Conservation (phyloP, 1,140 invertebrate genomes). For the Phenacoccus solenopsis region DNA sequence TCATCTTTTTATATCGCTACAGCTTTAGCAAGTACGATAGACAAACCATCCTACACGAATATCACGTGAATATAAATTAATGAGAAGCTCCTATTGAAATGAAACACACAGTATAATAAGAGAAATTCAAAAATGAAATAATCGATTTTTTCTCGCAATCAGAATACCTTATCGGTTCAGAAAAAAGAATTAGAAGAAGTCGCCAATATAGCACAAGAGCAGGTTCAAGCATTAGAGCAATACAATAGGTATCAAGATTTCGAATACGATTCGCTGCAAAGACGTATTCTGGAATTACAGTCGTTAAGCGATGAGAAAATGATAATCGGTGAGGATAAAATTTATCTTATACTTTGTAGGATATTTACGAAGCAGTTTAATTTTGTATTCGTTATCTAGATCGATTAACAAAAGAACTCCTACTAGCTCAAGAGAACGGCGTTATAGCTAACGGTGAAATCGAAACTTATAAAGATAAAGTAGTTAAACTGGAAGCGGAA, state of each 20-base stretch:
- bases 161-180: constrained; percentile 20
- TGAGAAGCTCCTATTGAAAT: no score
- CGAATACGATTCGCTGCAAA: constrained; percentile 40
- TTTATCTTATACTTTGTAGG: background rate
- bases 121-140: no score
- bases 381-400: constrained; percentile 9
- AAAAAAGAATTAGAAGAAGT: constrained; percentile 24
- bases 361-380: background rate
- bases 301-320: constrained; percentile 47
- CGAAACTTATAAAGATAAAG: constrained; percentile 25
- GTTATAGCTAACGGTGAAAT: constrained; percentile 29
- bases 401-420: constrained; percentile 19
- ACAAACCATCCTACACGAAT: no score
- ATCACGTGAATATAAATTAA: no score
- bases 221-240: constrained; percentile 25
- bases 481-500: constrained; percentile 2
- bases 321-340: constrained; percentile 38
- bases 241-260: constrained; percentile 23
- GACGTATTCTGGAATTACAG: constrained; percentile 50
- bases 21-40: no score
- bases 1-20: no score
- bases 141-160: no score
- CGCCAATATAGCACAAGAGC: constrained; percentile 25
- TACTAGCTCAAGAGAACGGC: constrained; percentile 26
- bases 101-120: no score